Evolutionary conservation across 2,113 vertebrate species (phyloP), one percentile per base, ranked within the genome.

Genomic region (Pterocles orientalis): DNA sequence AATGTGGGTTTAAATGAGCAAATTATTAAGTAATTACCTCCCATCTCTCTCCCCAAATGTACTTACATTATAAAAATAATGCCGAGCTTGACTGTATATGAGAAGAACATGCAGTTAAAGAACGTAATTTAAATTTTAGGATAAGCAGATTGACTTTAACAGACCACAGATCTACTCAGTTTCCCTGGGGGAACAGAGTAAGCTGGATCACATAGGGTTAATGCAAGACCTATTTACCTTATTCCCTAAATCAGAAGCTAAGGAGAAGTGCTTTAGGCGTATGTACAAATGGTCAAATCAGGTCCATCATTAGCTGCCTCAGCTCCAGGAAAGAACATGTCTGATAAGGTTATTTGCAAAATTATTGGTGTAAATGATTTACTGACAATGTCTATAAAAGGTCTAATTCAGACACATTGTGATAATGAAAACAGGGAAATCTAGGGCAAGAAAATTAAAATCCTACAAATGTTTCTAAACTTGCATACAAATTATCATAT

Each of bases 281-380:
- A 86, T 9, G 13, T 61, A 86, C 47, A 78, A 95, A 95, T 7
- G 71, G 90, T 68, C 82, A 92, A 89, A 88, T 78, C 61, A 61
- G 45, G 77, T 82, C 84, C 57, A 84, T 89, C 77, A 73, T 90
- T 91, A 93, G 69, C 81, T 87, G 69, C 66, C 70, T 94, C 66
- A 76, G 50, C 61, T 82, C 61, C 54, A 72, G 73, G 66, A 84
- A 93, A 65, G 69, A 87, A 96, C n/a, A 68, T 0, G 15, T 24
- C 72, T 93, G 93, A 91, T 86, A 91, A 75, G 79, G 85, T 80
- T 88, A 90, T 73, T 72, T 72, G 60, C 54, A 91, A 90, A 96
- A 93, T 86, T 84, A 88, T 90, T 78, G 76, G 53, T 82, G 77
- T 61, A 96, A 96, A 92, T 72, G 70, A 92, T 88, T 93, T 91